A percentile compares a stretch with the other conserved stretches of the same genome.
These are phyloP conservation scores for Lordiphosa collinella DNA, from an alignment of 1,140 invertebrate genomes.

Conservation along the genomic window DNA sequence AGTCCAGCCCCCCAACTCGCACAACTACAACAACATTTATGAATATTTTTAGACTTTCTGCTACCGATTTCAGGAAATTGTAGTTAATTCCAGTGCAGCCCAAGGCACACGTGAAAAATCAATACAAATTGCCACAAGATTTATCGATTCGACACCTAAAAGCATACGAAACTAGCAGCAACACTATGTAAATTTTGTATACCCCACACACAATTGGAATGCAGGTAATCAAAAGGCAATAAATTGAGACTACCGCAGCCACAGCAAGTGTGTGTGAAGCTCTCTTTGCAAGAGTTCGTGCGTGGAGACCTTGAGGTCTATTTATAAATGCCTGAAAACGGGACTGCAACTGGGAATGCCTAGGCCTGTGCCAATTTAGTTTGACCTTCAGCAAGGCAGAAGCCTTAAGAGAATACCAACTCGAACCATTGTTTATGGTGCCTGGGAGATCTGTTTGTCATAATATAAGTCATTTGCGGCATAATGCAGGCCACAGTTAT, in stretches of 20 bases:
- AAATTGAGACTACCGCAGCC: slow-evolving; percentile 40
- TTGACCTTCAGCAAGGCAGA: slow-evolving; percentile 49
- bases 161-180: slow-evolving; percentile 54
- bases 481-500: slow-evolving; percentile 8
- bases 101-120: slow-evolving; percentile 41
- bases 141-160: slow-evolving; percentile 51
- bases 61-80: background rate
- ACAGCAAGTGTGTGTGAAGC: background rate
- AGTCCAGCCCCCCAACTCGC: background rate
- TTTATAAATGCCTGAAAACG: slow-evolving; percentile 57
- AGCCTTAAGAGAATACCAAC: background rate
- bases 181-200: slow-evolving; percentile 38
- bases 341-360: slow-evolving; percentile 43
- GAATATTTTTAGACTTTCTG: slow-evolving; percentile 13
- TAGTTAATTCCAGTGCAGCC: background rate
- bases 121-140: slow-evolving; percentile 57
- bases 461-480: slow-evolving; percentile 6
- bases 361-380: slow-evolving; percentile 39
- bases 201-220: slow-evolving; percentile 51
- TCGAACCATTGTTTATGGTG: slow-evolving; percentile 55
- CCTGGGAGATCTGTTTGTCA: slow-evolving; percentile 22
- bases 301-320: slow-evolving; percentile 64
- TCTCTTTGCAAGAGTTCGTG: slow-evolving; percentile 4
- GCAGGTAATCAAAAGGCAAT: slow-evolving; percentile 64
- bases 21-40: slow-evolving; percentile 1